phyloP scores from a whole-genome alignment of 2,888 invertebrate species.

The Troilus luridus region DNA sequence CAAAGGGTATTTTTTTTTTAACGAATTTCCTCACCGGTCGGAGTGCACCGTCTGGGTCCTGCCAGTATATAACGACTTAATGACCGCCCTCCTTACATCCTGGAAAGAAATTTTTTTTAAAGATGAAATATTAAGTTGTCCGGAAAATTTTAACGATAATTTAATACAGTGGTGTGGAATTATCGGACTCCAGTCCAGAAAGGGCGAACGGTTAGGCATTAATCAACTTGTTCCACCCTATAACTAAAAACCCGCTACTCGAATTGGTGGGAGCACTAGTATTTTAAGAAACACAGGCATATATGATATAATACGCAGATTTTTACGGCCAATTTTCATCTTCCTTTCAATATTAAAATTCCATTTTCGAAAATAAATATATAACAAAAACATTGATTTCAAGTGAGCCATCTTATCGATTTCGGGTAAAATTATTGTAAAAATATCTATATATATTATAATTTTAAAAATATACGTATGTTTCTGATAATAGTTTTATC shows the following conservation, averaged over 20 bases:
- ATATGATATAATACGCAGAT: too few relatives aligned
- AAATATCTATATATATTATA: too few relatives aligned
- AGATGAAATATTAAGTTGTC: conserved; percentile 4
- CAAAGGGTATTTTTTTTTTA: background rate
- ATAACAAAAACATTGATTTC: too few relatives aligned
- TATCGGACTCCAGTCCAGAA: background rate
- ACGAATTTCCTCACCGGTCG: background rate
- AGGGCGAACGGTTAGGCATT: background rate
- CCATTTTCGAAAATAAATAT: too few relatives aligned
- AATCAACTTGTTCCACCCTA: background rate
- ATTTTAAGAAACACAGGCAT: too few relatives aligned
- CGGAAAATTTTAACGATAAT: background rate
- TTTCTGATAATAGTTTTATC: too few relatives aligned
- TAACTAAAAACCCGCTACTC: background rate
- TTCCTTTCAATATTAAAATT: too few relatives aligned
- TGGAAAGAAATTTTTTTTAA: background rate
- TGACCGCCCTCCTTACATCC: background rate
- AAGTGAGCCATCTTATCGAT: too few relatives aligned
- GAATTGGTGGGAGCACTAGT: background rate
- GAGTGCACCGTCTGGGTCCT: background rate
- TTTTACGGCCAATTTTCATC: too few relatives aligned
- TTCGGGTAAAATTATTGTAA: too few relatives aligned
- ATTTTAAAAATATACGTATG: too few relatives aligned
- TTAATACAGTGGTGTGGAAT: background rate
- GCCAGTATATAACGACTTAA: background rate